A percentile compares a stretch with the other conserved stretches of the same genome.
These are phyloP conservation scores for Phymorhynchus buccinoides DNA, from an alignment of 1,140 invertebrate genomes.

Conservation along the genomic window DNA sequence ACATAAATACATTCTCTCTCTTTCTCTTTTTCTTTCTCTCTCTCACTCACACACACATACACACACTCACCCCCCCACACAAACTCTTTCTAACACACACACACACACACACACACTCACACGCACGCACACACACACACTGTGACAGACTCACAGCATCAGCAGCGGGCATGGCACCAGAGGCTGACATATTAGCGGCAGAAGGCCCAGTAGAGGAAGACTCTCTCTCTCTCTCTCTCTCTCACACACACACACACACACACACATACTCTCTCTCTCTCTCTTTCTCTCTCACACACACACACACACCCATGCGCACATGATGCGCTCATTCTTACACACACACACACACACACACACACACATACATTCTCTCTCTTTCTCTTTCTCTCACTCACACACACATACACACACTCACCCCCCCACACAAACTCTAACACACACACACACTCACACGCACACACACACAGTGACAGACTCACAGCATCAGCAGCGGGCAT, in stretches of 20 bases:
- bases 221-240: not conserved
- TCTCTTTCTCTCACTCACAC: not conserved
- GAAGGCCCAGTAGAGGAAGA: too few relatives aligned
- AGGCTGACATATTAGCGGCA: not conserved
- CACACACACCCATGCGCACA: not conserved
- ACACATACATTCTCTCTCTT: too few relatives aligned
- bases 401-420: not conserved
- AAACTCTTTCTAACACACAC: not conserved
- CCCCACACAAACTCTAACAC: not conserved
- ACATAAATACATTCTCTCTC: too few relatives aligned
- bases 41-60: not conserved
- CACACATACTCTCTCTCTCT: not conserved
- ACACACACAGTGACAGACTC: not conserved
- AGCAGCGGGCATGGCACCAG: not conserved
- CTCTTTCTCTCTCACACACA: not conserved
- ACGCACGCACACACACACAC: not conserved
- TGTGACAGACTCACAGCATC: constrained; percentile 1
- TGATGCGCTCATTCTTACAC: too few relatives aligned
- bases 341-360: too few relatives aligned
- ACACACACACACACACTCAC: not conserved
- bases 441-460: not conserved
- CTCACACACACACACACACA: too few relatives aligned
- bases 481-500: not conserved
- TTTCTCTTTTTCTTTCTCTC: too few relatives aligned
- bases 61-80: too few relatives aligned